Base-by-base conservation (phyloP, 2,888 invertebrate species). In the Arge pagana region DNA sequence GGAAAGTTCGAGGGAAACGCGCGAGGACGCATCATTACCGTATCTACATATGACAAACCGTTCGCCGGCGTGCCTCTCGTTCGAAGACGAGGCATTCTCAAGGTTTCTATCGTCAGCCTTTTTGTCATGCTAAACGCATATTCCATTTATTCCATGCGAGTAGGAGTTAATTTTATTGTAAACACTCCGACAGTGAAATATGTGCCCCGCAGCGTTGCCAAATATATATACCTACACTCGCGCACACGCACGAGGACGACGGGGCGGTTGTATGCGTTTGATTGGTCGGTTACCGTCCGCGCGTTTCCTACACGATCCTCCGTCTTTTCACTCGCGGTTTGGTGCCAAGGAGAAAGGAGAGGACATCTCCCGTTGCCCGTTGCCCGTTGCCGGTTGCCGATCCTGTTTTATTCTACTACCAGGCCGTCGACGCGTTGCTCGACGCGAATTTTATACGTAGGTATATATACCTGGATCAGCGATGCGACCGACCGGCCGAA, bases 81-180 rank as follows among this genome's bases (percentile, higher is more conserved):
- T 31, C n/a, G 43, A 15, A 43, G 45, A 35, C 15, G 54, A 51
- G 61, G 53, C 55, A 61, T 60, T 60, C 53, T 54, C 61, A 61
- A 62, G 64, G 59, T 52, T 59, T 59, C 48, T 45, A 41, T 51
- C 54, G 30, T 37, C 39, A 45, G 42, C 52, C 56, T 60, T 61
- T 64, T 62, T 64, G 57, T 59, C 56, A 62, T 59, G 59, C 60
- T 60, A 59, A 62, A 61, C 56, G 55, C 60, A 58, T 58, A 64
- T 59, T 61, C 58, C 59, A 57, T 62, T 65, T 60, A 60, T 59
- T 62, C 59, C 59, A 58, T 56, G 49, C 56, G 57, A 64, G 63
- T 58, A 58, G 62, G 61, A 66, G 64, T 63, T 65, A 66, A 65
- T 67, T 65, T 66, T 64, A 64, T 64, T 61, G 65, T 63, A 66